Base-by-base conservation (phyloP, 2,797 vertebrate species). In the Coranthus polyacanthus region DNA sequence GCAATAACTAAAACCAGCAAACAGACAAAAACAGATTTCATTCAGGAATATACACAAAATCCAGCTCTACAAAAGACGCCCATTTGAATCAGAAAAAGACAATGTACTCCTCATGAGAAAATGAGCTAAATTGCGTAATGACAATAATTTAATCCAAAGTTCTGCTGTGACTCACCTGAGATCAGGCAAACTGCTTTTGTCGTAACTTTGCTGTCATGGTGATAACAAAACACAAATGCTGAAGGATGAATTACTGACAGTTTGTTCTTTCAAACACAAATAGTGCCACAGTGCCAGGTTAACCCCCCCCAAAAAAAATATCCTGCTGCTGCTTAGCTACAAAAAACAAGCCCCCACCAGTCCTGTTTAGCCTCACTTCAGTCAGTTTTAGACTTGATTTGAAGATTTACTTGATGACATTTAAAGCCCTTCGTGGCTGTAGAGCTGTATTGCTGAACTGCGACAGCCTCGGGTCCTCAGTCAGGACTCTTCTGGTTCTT, bases 201-300 rank as follows among this genome's bases (percentile, higher is more conserved):
- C 29, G 37, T 22, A 17, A 59, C 38, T 13, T 49, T 52, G 70
- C 20, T 45, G 73, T 53, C 53, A 71, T 63, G 74, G 70, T 50
- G 54, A 81, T 37, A 12, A 37, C 44, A 41, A 58, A 67, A 71
- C 67, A 70, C 38, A 11, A 38, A 41, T 3, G 3, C 6, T 12
- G 20, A 38, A 39, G 38, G 3, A 5, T 22, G 26, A 36, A 34
- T 38, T n/a, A 46, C 44, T 22, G 2, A 46, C 43, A 39, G n/a
- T 39, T n/a, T 39, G 15, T 13, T 15, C 13, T 26, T 51, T 52
- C 37, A 58, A 22, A 58, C 20, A 42, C 7, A 10, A 16, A 54
- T 50, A 55, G 0, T 32, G 16, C 2, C 9, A 46, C 20, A n/a
- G 1, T 3, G 15, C 21, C n/a, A 20, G 11, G 36, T 56, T 54